Evolutionary conservation across 1,140 invertebrate genomes (phyloP), one percentile per base, ranked within the genome.

Genomic region (Ips nitidus): DNA sequence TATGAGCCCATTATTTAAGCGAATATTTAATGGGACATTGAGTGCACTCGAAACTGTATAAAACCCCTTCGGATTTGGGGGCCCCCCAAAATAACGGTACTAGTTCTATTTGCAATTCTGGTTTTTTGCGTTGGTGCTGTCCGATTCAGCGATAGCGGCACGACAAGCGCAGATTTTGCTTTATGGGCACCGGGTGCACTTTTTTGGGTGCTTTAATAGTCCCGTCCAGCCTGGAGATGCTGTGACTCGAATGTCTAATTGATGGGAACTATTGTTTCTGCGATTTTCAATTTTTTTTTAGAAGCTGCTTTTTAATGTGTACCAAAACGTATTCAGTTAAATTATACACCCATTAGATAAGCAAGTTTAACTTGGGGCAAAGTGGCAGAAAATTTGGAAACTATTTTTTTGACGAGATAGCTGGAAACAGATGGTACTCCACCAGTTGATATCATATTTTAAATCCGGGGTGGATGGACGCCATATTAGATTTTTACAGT

Each of bases 41-140:
- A 70, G 68, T 70, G 60, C 68, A 58, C 68, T 70, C 40, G 41
- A 56, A 66, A 62, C 52, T 69, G 67, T 69, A 69, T 69, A 69
- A 62, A 36, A 50, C 45, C 60, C 55, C 45, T 64, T 69, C 50
- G 40, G 41, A 47, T 41, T 36, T 40, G 58, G 66, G 40, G 38
- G 59, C 57, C 22, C 53, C 57, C 52, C n/a, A 55, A 60, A 45
- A 45, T 52, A 63, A 63, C 61, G 59, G 59, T 61, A 45, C 59
- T 61, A 61, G 8, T 6, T 47, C 41, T 38, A 63, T 63, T 63
- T 52, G 61, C 61, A 52, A 63, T 63, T 63, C 45, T 2, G 38
- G 41, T 52, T 63, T 61, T 63, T 63, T 60, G 58, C 41, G 41
- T 38, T 63, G 50, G 45, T 52, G 45, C 40, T 41, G 38, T 2